Evolutionary conservation across 1,140 invertebrate species (phyloP).

Genomic region (Achroia grisella): DNA sequence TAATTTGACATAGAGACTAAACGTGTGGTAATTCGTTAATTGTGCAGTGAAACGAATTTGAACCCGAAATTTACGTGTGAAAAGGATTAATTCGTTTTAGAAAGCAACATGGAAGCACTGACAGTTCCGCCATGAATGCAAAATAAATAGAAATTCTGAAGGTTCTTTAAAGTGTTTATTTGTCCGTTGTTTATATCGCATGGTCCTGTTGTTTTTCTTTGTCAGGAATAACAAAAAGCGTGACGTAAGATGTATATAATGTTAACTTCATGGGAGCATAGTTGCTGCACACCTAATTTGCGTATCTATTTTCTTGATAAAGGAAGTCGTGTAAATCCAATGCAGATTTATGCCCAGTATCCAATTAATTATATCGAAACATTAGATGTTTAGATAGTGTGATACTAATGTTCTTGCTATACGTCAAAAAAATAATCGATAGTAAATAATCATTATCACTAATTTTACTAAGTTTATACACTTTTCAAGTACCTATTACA

Average conservation of each 20-base stretch:
- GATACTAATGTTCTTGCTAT: no score
- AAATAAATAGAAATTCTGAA: conserved; percentile 72
- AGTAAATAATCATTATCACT: no score
- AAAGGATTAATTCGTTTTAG: conserved; percentile 28
- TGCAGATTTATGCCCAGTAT: no score
- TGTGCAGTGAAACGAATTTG: conserved; percentile 7
- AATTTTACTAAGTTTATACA: no score
- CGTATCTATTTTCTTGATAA: conserved; percentile 1
- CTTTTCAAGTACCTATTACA: no score
- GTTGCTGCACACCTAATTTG: not conserved
- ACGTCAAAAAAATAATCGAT: no score
- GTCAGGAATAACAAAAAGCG: conserved; percentile 13
- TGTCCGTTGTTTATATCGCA: conserved; percentile 14
- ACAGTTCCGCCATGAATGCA: conserved; percentile 75
- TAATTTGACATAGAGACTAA: not conserved
- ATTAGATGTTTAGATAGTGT: no score
- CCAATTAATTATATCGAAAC: no score
- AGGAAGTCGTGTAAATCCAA: no score
- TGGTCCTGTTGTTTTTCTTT: conserved; percentile 14
- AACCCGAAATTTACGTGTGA: no score
- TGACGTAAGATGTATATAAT: conserved; percentile 12
- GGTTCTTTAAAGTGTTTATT: conserved; percentile 35
- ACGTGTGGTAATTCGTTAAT: not conserved
- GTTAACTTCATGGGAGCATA: not conserved
- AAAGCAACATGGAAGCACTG: conserved; percentile 74